A percentile compares a stretch with the other conserved stretches of the same genome.
Evolutionary conservation across 2,888 invertebrate species (phyloP).

Genomic region (Plagodis pulveraria): DNA sequence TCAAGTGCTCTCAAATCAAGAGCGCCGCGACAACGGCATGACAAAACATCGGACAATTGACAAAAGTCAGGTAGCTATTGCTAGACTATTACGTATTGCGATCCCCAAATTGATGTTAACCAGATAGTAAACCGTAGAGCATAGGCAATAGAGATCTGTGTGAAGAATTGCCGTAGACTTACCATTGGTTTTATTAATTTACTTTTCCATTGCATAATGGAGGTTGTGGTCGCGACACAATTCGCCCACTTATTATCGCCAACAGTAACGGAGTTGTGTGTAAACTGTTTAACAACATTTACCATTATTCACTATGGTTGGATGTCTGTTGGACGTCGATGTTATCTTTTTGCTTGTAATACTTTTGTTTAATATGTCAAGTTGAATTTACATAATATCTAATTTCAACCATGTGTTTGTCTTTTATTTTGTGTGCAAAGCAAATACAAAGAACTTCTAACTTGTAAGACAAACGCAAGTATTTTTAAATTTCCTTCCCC

Average conservation of each 20-base stretch:
- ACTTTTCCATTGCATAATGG: slow-evolving; percentile 61
- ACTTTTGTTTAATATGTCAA: not conserved
- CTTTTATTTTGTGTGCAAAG: too few species aligned
- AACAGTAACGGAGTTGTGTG: slow-evolving; percentile 47
- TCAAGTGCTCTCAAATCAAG: slow-evolving; percentile 54
- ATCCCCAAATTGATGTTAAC: slow-evolving; percentile 67
- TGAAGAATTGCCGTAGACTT: slow-evolving; percentile 46
- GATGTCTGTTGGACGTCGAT: slow-evolving; percentile 14
- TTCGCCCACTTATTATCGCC: slow-evolving; percentile 52
- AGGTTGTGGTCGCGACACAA: slow-evolving; percentile 49
- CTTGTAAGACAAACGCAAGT: too few species aligned
- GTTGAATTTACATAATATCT: too few species aligned
- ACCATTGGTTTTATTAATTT: slow-evolving; percentile 50
- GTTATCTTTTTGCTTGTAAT: slow-evolving; percentile 7
- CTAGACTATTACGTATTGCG: slow-evolving; percentile 46
- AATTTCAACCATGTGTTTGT: too few species aligned
- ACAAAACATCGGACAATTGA: slow-evolving; percentile 66
- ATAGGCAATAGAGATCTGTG: slow-evolving; percentile 53
- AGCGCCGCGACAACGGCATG: slow-evolving; percentile 47
- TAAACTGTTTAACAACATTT: slow-evolving; percentile 41
- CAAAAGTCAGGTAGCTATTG: slow-evolving; percentile 64
- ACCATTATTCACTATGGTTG: slow-evolving; percentile 26
- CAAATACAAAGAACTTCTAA: too few species aligned
- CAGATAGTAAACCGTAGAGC: slow-evolving; percentile 58
- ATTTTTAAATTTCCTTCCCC: too few species aligned